A percentile compares a stretch with the other conserved stretches of the same genome.
Conservation (phyloP, 2,888 invertebrate species). For the Cosmopolites sordidus region DNA sequence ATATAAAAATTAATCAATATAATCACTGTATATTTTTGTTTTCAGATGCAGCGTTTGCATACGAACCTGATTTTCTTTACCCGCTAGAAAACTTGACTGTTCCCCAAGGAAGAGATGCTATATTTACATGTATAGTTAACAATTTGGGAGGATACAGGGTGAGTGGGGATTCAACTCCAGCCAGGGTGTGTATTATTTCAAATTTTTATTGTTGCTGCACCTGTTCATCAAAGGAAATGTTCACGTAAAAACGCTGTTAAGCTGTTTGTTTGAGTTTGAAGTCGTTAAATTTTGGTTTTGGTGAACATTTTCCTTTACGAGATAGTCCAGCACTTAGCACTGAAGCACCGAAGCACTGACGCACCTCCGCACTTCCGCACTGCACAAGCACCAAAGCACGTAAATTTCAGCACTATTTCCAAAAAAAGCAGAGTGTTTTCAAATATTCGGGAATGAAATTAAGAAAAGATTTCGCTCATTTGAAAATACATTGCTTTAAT, state of each 20-base stretch:
- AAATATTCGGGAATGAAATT: too few species aligned
- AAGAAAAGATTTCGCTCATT: too few species aligned
- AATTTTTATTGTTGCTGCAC: constrained; percentile 15
- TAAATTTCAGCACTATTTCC: constrained; percentile 8
- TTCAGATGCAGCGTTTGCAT: constrained; percentile 62
- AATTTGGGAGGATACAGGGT: constrained; percentile 80
- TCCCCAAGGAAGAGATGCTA: constrained; percentile 76
- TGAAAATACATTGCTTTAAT: too few species aligned
- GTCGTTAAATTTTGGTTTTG: too few species aligned
- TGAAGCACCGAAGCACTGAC: constrained; percentile 23
- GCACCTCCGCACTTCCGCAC: constrained; percentile 5
- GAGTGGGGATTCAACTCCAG: constrained; percentile 82
- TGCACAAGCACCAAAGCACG: constrained; percentile 25
- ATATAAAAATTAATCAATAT: too few species aligned
- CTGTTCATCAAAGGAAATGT: constrained; percentile 28
- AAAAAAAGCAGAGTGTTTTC: background rate
- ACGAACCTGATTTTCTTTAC: constrained; percentile 76
- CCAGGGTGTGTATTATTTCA: constrained; percentile 73
- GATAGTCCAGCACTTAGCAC: constrained; percentile 17
- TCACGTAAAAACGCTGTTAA: constrained; percentile 3
- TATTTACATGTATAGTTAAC: constrained; percentile 81
- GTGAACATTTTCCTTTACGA: constrained; percentile 8
- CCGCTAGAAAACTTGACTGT: constrained; percentile 81
- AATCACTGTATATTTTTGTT: constrained; percentile 9
- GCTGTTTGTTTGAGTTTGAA: too few species aligned